Conservation (phyloP, 92 coral and sea anemone genomes). For the Umimayanthus chanpuru region DNA sequence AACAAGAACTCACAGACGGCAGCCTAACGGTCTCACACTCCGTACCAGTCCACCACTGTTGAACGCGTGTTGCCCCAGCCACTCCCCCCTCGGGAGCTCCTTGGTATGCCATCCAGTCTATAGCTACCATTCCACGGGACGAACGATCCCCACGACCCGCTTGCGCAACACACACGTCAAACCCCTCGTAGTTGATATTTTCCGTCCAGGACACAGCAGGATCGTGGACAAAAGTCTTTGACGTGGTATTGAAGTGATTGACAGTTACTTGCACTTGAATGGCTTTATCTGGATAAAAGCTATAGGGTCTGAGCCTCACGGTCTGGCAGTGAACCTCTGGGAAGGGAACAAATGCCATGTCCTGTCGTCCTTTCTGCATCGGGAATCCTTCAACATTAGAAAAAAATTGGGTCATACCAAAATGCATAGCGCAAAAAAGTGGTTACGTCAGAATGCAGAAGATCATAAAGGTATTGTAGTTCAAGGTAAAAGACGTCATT, state of each 20-base stretch:
- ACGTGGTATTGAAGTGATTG: constrained; percentile 54
- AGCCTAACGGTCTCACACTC: constrained; percentile 42
- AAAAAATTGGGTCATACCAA: background rate
- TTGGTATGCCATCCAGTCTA: constrained; percentile 68
- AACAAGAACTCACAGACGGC: constrained; percentile 27
- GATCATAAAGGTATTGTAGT: background rate
- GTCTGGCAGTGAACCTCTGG: constrained; percentile 46
- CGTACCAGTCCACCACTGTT: constrained; percentile 69
- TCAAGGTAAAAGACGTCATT: background rate
- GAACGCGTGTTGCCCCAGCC: constrained; percentile 44
- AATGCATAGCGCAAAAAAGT: background rate
- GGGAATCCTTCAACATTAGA: constrained; percentile 42
- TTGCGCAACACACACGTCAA: constrained; percentile 48
- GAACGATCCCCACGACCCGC: constrained; percentile 58
- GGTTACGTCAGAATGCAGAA: background rate
- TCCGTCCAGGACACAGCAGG: constrained; percentile 60
- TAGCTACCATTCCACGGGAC: constrained; percentile 19
- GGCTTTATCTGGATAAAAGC: constrained; percentile 60
- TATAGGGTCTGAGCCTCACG: constrained; percentile 38
- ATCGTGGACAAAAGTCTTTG: constrained; percentile 48
- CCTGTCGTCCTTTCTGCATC: constrained; percentile 45
- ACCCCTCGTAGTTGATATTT: constrained; percentile 30
- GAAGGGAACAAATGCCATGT: background rate
- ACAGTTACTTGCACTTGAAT: constrained; percentile 47
- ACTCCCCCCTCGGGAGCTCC: constrained; percentile 65